Evolutionary conservation across 2,888 invertebrate genomes (phyloP), one percentile per base, ranked within the genome.

Genomic region (Euplexia lucipara): DNA sequence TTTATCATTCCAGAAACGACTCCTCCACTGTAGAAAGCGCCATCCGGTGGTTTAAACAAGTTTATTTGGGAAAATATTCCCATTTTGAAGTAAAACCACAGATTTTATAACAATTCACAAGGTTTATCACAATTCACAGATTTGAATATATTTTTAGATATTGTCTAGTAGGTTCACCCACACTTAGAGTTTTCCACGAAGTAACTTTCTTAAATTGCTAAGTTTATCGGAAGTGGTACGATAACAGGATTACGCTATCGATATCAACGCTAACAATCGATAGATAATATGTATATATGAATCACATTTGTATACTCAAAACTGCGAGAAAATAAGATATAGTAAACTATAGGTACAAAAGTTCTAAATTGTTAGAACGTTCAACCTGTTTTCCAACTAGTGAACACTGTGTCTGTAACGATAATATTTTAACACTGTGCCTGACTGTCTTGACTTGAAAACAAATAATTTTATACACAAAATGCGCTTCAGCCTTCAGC

Each of bases 1-100:
- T 82, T 87, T 14, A 89, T 83, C 22, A 78, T 64, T n/a, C 88
- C 88, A 12, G 82, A 72, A 7, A 89, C 75, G 0, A 62, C 60
- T 34, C 83, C 79, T 3, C 88, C 88, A 8, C 86, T 78, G 7
- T 66, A 64, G 41, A 81, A 88, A 0, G 71, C 78, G 0, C 82
- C 86, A n/a, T 85, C 80, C 1, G 64, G 57, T 10, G 84, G 81
- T 56, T 86, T 84, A 16, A 54, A 70, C 20, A 88, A 60, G 56
- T 81, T 81, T 14, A 88, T 88, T 78, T 86, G 79, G 62, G 87
- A 88, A 74, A 70, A 61, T 18, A 88, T 82, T 22, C 86, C 86
- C 88, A 88, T 88, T 51, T 75, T 71, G n/a, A 35, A 35, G 0
- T 14, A 14, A 22, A n/a, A n/a, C n/a, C n/a, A 69, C 12, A 3